These are phyloP conservation scores for Cyanoliseus patagonus DNA, from an alignment of 2,113 vertebrate genomes.

Conservation along the genomic window DNA sequence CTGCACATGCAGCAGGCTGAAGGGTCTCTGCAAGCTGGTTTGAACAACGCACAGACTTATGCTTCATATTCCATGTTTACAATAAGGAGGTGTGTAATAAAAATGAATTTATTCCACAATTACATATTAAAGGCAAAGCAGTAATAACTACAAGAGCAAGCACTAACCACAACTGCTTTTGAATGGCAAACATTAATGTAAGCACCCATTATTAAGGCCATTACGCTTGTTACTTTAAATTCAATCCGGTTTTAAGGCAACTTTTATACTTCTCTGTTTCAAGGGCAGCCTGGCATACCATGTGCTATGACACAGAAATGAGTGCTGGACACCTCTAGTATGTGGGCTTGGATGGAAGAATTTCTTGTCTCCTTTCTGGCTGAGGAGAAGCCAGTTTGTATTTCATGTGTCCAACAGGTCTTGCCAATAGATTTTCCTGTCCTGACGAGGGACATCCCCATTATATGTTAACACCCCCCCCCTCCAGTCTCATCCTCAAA, in stretches of 20 bases:
- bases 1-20: fast-evolving
- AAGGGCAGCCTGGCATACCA: neutral
- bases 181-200: neutral
- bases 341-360: neutral
- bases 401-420: neutral
- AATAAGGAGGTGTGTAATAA: slow-evolving; percentile 25
- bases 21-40: neutral
- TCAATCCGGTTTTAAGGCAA: neutral
- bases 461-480: too few relatives aligned
- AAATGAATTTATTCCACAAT: slow-evolving; percentile 18
- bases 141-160: slow-evolving; percentile 2
- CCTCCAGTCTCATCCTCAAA: neutral
- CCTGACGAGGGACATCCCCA: neutral
- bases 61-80: neutral
- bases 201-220: neutral
- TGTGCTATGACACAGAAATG: fast-evolving
- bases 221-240: neutral
- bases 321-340: neutral
- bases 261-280: neutral
- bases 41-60: neutral
- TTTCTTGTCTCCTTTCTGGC: neutral
- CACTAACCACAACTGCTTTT: neutral
- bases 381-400: neutral
- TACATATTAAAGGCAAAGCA: neutral
- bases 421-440: neutral